phyloP scores from a whole-genome alignment of 2,888 invertebrate species.

The Pseudococcus jackbeardsleyi region DNA sequence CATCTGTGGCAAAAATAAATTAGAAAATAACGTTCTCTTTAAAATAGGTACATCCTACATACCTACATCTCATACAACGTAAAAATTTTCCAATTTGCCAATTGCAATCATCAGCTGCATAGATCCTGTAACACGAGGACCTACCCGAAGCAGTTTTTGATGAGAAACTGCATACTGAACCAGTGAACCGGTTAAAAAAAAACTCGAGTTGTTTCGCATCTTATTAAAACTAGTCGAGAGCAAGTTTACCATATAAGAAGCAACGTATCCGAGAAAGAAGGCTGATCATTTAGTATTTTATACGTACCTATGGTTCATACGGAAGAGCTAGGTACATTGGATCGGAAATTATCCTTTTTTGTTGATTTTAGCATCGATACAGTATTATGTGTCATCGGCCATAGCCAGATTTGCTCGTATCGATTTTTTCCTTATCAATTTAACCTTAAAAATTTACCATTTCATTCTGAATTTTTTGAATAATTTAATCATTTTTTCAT shows the following conservation, averaged over 20 bases:
- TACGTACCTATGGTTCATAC: neutral
- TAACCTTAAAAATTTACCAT: too few species aligned
- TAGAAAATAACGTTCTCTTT: too few species aligned
- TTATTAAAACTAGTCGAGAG: constrained; percentile 20
- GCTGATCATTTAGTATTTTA: constrained; percentile 3
- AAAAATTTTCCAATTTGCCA: too few species aligned
- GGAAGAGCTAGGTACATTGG: neutral
- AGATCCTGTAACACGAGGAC: neutral
- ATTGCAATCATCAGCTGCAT: neutral
- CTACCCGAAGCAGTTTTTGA: constrained; percentile 3
- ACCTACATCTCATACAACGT: too few species aligned
- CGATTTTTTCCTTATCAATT: too few species aligned
- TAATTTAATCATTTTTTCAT: too few species aligned
- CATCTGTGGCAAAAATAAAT: too few species aligned
- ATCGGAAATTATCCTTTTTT: constrained; percentile 10
- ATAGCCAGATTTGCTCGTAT: neutral
- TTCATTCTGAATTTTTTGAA: too few species aligned
- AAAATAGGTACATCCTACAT: too few species aligned
- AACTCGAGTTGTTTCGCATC: neutral
- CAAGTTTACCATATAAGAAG: constrained; percentile 45
- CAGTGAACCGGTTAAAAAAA: constrained; percentile 22
- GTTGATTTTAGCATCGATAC: neutral
- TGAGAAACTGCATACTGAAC: neutral
- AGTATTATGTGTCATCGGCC: neutral
- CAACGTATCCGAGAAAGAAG: constrained; percentile 48